Base-by-base conservation (phyloP, 1,140 invertebrate species). In the Drosophila suzukii region DNA sequence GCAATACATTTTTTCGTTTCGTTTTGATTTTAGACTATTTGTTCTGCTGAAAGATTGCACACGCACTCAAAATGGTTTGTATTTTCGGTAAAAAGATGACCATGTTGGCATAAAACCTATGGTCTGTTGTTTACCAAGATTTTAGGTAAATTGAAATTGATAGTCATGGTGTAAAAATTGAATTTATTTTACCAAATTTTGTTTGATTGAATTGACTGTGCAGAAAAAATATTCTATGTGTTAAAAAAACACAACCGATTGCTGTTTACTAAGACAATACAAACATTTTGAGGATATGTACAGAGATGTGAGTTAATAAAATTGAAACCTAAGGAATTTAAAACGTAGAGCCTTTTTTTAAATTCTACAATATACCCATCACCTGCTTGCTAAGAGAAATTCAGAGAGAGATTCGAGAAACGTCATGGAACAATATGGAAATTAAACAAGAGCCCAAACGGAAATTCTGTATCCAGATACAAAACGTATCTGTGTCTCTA, bases 361-460 rank as follows among this genome's bases (percentile, higher is more conserved):
- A n/a, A 32, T 32, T 12, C 4, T 13, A 47, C 24, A 47, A n/a
- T 47, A n/a, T 47, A 5, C 5, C 20, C 27, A 47, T 50, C 57
- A 53, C n/a, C 17, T 27, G 55, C 15, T 12, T 44, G 32, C 17
- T 2, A 39, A 55, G 20, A 24, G 12, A 27, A 38, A 12, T 17
- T 30, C 27, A 3, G 27, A 27, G 38, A 10, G 43, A 60, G 59
- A 24, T 27, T 62, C 34, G 27, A 61, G 61, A 51, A 66, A 46
- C 71, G 55, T 80, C 58, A 80, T 80, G 68, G 78, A 72, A 67
- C 63, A 67, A 49, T 67, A 50, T 81, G 66, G 78, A 73, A 77
- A 65, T 65, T 41, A 7, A 81, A 70, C 63, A 56, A 65, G 71
- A 70, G 57, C 32, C 76, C 20, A 55, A 75, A 71, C 59, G 67